phyloP scores from a whole-genome alignment of 2,113 vertebrate genomes.

The Rhea americana region DNA sequence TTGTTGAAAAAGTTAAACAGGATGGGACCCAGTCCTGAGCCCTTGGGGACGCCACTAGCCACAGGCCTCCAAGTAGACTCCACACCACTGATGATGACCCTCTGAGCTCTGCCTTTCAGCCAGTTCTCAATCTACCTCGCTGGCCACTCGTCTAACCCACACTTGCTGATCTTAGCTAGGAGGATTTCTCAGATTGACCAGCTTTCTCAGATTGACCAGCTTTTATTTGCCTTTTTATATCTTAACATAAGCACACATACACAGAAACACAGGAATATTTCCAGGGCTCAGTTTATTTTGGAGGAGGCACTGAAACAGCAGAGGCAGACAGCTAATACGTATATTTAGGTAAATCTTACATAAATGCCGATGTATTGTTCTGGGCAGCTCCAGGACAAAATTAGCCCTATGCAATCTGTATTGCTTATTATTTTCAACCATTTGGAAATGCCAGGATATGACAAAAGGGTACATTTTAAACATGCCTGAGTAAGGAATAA shows the following conservation, averaged over 20 bases:
- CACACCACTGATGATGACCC: no score
- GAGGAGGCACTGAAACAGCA: background rate
- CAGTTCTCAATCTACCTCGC: no score
- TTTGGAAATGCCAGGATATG: background rate
- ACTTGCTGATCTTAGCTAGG: no score
- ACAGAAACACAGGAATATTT: background rate
- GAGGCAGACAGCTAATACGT: background rate
- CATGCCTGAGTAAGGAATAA: background rate
- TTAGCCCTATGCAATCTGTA: background rate
- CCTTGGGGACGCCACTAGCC: no score
- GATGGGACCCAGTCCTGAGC: no score
- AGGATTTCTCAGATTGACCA: no score
- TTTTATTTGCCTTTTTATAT: background rate
- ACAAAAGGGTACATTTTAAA: background rate
- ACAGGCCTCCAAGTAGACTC: no score
- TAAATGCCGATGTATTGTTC: background rate
- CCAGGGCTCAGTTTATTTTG: background rate
- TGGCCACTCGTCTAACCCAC: no score
- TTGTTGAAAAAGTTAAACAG: no score
- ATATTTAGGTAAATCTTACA: background rate
- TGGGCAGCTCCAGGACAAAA: background rate
- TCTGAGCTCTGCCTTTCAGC: no score
- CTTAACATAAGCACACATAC: background rate
- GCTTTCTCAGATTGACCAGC: background rate
- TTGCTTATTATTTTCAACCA: background rate